Conservation (phyloP, 2,888 invertebrate genomes). For the Trissolcus japonicus region DNA sequence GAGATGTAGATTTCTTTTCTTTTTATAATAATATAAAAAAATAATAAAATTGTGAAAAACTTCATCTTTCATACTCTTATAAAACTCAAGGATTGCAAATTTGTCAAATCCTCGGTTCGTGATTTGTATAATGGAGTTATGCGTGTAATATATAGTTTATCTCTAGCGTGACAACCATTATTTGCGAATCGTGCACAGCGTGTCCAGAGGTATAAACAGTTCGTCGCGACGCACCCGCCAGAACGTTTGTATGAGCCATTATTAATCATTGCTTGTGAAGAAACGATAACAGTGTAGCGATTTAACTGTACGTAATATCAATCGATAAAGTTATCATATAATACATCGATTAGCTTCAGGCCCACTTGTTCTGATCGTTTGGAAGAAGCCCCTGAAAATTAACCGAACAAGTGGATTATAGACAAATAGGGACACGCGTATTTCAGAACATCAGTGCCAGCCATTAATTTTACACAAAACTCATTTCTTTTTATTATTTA, state of each 20-base stretch:
- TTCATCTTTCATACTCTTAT: too few relatives aligned
- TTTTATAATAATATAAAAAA: too few relatives aligned
- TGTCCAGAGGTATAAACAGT: constrained; percentile 44
- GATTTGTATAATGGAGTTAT: constrained; percentile 19
- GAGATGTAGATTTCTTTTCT: too few relatives aligned
- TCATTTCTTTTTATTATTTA: too few relatives aligned
- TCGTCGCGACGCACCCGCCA: constrained; percentile 58
- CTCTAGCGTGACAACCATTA: constrained; percentile 21
- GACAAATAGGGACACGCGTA: constrained; percentile 31
- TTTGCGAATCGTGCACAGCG: constrained; percentile 31
- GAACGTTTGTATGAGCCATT: constrained; percentile 54
- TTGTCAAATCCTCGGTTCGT: too few relatives aligned
- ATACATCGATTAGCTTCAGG: constrained; percentile 54
- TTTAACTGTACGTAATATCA: constrained; percentile 50
- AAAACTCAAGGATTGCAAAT: too few relatives aligned
- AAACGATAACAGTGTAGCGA: constrained; percentile 46
- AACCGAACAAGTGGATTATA: constrained; percentile 45
- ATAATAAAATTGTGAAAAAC: too few relatives aligned
- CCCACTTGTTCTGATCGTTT: constrained; percentile 44
- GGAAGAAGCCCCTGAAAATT: constrained; percentile 16
- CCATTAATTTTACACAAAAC: neutral
- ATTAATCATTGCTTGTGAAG: constrained; percentile 56
- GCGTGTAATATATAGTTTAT: constrained; percentile 50
- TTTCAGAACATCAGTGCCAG: constrained; percentile 1
- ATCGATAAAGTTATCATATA: constrained; percentile 54